Evolutionary conservation across 2,888 invertebrate species (phyloP).

Genomic region (Phyllotreta striolata): DNA sequence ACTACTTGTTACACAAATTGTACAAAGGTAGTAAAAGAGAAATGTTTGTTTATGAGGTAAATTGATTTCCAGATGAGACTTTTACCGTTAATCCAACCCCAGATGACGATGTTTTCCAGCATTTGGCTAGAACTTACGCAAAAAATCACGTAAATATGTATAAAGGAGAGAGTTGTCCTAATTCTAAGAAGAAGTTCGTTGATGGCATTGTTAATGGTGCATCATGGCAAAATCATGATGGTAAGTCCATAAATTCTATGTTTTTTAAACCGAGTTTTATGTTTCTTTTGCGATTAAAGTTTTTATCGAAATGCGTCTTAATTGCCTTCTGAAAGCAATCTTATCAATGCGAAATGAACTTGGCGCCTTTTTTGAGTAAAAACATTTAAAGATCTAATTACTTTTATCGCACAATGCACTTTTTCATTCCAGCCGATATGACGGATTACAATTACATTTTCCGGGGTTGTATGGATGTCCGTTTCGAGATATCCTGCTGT

Average conservation of each 20-base stretch:
- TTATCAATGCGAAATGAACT: background rate
- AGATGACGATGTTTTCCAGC: slow-evolving; percentile 71
- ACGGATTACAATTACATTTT: slow-evolving; percentile 74
- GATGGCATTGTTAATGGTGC: slow-evolving; percentile 75
- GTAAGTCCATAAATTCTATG: slow-evolving; percentile 54
- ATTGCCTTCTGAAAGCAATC: background rate
- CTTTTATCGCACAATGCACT: background rate
- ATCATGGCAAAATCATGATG: slow-evolving; percentile 68
- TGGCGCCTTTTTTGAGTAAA: background rate
- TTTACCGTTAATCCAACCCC: slow-evolving; percentile 64
- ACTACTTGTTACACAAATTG: too few relatives aligned
- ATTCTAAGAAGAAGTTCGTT: slow-evolving; percentile 55
- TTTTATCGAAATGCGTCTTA: too few relatives aligned
- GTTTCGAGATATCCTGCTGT: slow-evolving; percentile 73
- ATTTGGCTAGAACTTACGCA: slow-evolving; percentile 67
- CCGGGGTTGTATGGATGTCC: slow-evolving; percentile 73
- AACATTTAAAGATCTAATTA: background rate
- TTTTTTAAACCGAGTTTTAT: background rate
- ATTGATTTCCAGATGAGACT: slow-evolving; percentile 20
- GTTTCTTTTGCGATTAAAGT: too few relatives aligned
- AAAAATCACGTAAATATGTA: slow-evolving; percentile 68
- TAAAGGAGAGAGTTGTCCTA: slow-evolving; percentile 62
- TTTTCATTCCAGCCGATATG: slow-evolving; percentile 64
- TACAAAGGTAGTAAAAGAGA: too few relatives aligned
- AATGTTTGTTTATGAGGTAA: background rate